These are phyloP conservation scores for Zosterops hypoxanthus DNA, from an alignment of 2,113 vertebrate genomes.

Conservation along the genomic window DNA sequence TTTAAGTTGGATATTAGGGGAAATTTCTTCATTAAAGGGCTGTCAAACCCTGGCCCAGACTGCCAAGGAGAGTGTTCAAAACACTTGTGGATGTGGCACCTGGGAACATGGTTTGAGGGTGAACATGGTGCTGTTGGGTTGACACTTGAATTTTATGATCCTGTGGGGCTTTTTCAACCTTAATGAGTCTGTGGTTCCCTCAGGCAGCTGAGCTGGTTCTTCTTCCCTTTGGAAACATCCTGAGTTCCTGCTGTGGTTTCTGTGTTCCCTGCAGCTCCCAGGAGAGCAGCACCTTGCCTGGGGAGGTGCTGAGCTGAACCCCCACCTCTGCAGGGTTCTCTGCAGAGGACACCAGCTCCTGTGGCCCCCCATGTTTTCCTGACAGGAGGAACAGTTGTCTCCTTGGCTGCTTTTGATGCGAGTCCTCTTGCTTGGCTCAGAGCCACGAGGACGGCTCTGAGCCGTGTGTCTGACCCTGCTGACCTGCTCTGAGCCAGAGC, in stretches of 20 bases:
- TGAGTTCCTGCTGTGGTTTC: neutral
- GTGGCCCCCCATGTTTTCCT: neutral
- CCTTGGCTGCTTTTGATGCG: slow-evolving; percentile 16
- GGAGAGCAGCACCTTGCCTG: neutral
- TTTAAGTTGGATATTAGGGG: neutral
- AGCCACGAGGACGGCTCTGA: neutral
- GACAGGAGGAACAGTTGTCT: neutral
- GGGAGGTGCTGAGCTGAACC: neutral
- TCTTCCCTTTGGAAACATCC: neutral
- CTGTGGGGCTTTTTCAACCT: neutral
- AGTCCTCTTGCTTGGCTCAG: neutral
- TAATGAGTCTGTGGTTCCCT: neutral
- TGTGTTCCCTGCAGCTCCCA: neutral
- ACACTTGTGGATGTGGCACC: neutral
- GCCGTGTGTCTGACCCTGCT: neutral
- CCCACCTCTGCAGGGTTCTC: neutral
- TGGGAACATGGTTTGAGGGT: neutral
- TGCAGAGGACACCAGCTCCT: neutral
- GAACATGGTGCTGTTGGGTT: neutral
- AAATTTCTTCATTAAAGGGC: neutral
- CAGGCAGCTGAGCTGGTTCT: neutral
- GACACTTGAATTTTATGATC: neutral
- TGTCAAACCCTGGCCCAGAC: neutral
- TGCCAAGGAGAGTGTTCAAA: neutral
- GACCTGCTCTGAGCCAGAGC: slow-evolving; percentile 2